Conservation (phyloP, 1,140 invertebrate species). For the Aphelenchoides fujianensis region DNA sequence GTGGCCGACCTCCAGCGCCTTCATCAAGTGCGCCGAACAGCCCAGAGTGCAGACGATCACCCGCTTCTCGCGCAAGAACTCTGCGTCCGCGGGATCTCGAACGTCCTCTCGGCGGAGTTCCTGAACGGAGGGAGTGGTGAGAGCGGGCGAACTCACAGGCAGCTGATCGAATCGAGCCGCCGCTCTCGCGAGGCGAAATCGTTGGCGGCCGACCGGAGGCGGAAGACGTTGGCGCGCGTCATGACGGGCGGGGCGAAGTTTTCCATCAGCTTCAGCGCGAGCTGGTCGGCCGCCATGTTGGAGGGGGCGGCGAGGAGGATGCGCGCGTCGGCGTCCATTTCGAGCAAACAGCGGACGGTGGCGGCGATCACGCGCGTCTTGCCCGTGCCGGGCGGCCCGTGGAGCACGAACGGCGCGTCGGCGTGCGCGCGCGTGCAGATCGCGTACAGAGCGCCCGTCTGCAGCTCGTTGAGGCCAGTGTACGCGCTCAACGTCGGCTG, state of each 20-base stretch:
- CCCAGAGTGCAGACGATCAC: conserved; percentile 42
- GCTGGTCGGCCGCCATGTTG: conserved; percentile 72
- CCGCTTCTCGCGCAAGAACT: conserved; percentile 8
- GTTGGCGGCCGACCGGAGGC: not conserved
- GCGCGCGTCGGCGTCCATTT: conserved; percentile 61
- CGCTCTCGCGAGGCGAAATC: not conserved
- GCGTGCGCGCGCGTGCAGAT: not conserved
- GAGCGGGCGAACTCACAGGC: not conserved
- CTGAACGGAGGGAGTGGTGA: not conserved
- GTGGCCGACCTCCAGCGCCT: not conserved
- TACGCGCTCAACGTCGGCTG: too few species aligned
- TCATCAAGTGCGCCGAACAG: conserved; percentile 18
- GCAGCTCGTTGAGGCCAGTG: not conserved
- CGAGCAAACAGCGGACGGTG: conserved; percentile 22
- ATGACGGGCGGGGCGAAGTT: not conserved
- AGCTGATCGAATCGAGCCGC: not conserved
- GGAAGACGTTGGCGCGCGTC: not conserved
- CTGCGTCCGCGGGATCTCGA: not conserved
- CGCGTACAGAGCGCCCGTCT: not conserved
- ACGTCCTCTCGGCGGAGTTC: not conserved
- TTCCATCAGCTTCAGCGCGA: conserved; percentile 8
- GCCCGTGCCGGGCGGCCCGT: conserved; percentile 43
- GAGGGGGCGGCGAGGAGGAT: conserved; percentile 80
- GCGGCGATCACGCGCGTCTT: conserved; percentile 9
- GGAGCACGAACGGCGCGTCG: conserved; percentile 3